Percentiles rank a stretch among this genome's conserved stretches.
Evolutionary conservation across 1,140 invertebrate species (phyloP).

Genomic region (Papilio helenus): DNA sequence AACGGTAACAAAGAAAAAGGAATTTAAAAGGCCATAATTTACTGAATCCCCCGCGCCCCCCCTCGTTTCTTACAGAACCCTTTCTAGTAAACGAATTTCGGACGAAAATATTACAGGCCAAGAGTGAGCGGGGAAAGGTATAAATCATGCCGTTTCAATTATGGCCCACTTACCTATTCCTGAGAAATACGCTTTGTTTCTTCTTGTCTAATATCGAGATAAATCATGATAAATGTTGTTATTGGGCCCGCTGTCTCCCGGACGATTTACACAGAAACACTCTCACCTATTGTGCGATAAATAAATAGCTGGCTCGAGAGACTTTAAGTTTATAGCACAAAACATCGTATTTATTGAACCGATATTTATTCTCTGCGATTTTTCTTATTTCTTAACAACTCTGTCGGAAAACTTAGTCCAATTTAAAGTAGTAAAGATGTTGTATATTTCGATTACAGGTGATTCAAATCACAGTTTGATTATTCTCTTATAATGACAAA

Average conservation of each 20-base stretch:
- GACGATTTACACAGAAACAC: constrained; percentile 11
- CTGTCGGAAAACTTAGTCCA: no score
- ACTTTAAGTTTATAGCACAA: not conserved
- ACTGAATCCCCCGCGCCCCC: constrained; percentile 37
- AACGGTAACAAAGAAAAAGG: constrained; percentile 52
- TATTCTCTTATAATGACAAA: no score
- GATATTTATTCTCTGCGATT: not conserved
- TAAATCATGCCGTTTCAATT: constrained; percentile 56
- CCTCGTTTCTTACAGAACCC: constrained; percentile 44
- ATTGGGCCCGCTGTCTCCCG: constrained; percentile 33
- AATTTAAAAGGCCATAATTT: constrained; percentile 57
- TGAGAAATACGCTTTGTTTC: constrained; percentile 32
- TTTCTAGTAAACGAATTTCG: constrained; percentile 42
- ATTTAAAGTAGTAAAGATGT: no score
- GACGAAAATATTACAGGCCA: constrained; percentile 39
- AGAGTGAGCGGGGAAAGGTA: constrained; percentile 33
- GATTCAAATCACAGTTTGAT: no score
- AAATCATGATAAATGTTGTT: constrained; percentile 37
- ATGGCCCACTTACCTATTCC: constrained; percentile 44
- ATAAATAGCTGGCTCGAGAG: constrained; percentile 15
- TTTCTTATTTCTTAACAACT: not conserved
- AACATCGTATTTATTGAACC: not conserved
- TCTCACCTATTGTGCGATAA: constrained; percentile 30
- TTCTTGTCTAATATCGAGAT: constrained; percentile 20
- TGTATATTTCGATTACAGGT: no score